These are phyloP conservation scores for Vanacampus margaritifer DNA, from an alignment of 2,113 vertebrate genomes.

Conservation along the genomic window DNA sequence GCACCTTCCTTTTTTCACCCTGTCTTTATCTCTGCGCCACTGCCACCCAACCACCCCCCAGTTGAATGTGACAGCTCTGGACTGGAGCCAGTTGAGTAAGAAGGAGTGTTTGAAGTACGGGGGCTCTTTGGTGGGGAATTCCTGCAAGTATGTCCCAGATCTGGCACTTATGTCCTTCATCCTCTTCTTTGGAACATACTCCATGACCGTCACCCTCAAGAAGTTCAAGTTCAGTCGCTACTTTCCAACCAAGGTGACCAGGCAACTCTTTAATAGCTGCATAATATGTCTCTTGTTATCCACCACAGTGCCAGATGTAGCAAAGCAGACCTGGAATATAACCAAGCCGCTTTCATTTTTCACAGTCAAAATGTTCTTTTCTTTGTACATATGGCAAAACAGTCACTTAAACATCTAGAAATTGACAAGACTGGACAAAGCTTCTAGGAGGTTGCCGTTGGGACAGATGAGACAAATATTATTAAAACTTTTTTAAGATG, in stretches of 20 bases:
- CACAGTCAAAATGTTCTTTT: too few relatives aligned
- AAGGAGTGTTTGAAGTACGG: slow-evolving; percentile 93
- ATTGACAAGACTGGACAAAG: too few relatives aligned
- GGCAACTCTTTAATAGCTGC: neutral
- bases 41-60: slow-evolving; percentile 53
- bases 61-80: slow-evolving; percentile 92
- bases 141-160: slow-evolving; percentile 89
- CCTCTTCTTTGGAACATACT: slow-evolving; percentile 97
- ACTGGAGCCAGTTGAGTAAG: slow-evolving; percentile 96
- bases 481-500: too few relatives aligned
- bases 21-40: slow-evolving; percentile 24
- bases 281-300: neutral
- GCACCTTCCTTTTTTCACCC: slow-evolving; percentile 33
- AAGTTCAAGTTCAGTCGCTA: slow-evolving; percentile 98
- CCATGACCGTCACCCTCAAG: slow-evolving; percentile 92
- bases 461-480: too few relatives aligned
- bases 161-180: slow-evolving; percentile 98
- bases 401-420: too few relatives aligned
- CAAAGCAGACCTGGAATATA: too few relatives aligned
- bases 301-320: too few relatives aligned
- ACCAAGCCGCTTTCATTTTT: too few relatives aligned
- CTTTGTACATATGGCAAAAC: too few relatives aligned
- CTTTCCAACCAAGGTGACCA: slow-evolving; percentile 92
- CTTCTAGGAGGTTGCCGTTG: too few relatives aligned
- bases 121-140: slow-evolving; percentile 85